Conservation (phyloP, 1,140 invertebrate species). For the Scaptomyza graminum region DNA sequence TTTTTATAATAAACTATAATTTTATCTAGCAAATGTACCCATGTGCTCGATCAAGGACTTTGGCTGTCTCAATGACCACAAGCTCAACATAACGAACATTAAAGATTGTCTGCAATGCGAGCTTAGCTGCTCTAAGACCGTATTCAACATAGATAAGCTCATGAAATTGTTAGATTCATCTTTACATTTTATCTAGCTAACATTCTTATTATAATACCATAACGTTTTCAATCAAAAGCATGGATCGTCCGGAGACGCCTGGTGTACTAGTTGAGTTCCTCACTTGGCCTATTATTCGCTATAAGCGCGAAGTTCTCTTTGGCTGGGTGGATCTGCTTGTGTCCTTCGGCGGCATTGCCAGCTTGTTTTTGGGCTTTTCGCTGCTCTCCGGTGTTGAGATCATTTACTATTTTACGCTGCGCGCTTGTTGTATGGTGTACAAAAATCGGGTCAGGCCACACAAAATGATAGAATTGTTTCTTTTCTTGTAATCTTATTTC, state of each 20-base stretch:
- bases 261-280: conserved; percentile 85
- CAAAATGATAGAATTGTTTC: no score
- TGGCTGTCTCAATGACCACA: conserved; percentile 85
- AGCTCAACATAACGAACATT: conserved; percentile 85
- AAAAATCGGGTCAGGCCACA: conserved; percentile 70
- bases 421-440: conserved; percentile 87
- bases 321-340: conserved; percentile 91
- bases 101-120: conserved; percentile 87
- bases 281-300: conserved; percentile 89
- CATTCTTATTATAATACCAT: background rate
- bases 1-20: no score
- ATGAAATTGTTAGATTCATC: conserved; percentile 85
- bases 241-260: conserved; percentile 55
- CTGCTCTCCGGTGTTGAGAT: conserved; percentile 89
- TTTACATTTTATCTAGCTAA: no score
- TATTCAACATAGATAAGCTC: conserved; percentile 90
- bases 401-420: conserved; percentile 89
- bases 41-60: conserved; percentile 86
- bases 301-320: conserved; percentile 90
- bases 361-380: conserved; percentile 90
- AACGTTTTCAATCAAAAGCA: conserved; percentile 23
- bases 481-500: no score
- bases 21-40: conserved; percentile 72
- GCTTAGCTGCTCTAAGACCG: conserved; percentile 88
- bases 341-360: conserved; percentile 87